phyloP scores from a whole-genome alignment of 2,888 invertebrate genomes.

The Aelia acuminata region DNA sequence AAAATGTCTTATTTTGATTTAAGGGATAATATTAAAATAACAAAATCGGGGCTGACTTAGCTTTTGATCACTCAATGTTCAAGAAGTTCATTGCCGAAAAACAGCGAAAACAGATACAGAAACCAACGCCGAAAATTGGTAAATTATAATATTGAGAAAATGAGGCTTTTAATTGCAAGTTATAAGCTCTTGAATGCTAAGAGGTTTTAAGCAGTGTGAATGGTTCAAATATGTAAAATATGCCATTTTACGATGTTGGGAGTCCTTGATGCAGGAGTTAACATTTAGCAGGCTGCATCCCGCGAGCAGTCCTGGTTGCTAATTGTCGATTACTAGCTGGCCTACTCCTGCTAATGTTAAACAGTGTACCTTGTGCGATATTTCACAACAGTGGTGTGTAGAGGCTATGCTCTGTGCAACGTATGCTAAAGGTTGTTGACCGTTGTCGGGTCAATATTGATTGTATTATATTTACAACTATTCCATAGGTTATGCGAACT shows the following conservation, averaged over 20 bases:
- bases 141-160: too few relatives aligned
- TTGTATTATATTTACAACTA: not conserved
- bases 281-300: not conserved
- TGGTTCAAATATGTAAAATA: not conserved
- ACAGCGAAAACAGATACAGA: too few relatives aligned
- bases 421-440: not conserved
- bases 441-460: constrained; percentile 25
- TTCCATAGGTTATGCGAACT: not conserved
- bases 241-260: not conserved
- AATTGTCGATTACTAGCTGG: not conserved
- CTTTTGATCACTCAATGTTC: too few relatives aligned
- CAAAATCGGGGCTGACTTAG: too few relatives aligned
- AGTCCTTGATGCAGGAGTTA: not conserved
- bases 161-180: too few relatives aligned
- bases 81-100: too few relatives aligned
- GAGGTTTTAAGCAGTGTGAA: not conserved
- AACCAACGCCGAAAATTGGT: too few relatives aligned
- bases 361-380: not conserved
- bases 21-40: too few relatives aligned
- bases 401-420: not conserved
- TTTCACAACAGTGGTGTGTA: not conserved
- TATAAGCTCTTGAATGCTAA: too few relatives aligned
- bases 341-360: not conserved
- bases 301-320: not conserved
- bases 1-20: too few relatives aligned